phyloP scores from a whole-genome alignment of 2,113 vertebrate genomes.

The Nestor notabilis region DNA sequence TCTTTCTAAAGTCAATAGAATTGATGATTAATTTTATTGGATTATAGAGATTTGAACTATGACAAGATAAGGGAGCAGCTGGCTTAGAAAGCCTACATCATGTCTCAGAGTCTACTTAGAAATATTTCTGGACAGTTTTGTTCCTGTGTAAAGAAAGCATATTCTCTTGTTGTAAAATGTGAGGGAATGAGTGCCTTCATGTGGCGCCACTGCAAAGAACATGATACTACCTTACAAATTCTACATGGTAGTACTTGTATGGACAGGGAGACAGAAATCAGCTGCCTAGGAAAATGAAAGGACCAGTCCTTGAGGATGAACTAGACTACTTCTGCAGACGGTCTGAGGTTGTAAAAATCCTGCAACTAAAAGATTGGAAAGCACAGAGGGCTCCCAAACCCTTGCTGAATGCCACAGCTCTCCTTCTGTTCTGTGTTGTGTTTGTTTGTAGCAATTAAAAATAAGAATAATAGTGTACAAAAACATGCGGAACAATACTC shows the following conservation, averaged over 20 bases:
- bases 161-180: neutral
- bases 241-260: neutral
- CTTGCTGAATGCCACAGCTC: neutral
- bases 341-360: neutral
- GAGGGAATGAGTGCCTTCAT: neutral
- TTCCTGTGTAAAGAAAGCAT: neutral
- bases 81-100: neutral
- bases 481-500: constrained; percentile 51
- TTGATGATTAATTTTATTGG: neutral
- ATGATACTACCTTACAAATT: neutral
- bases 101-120: neutral
- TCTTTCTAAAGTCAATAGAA: neutral
- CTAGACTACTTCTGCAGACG: neutral
- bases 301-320: neutral
- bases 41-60: neutral
- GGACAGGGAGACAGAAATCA: neutral
- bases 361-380: neutral
- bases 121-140: neutral
- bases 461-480: constrained; percentile 17
- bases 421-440: neutral
- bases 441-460: constrained; percentile 54
- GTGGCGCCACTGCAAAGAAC: neutral
- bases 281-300: neutral
- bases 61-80: neutral
- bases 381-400: neutral